phyloP scores from a whole-genome alignment of 2,797 vertebrate species.

The Spizella passerina region DNA sequence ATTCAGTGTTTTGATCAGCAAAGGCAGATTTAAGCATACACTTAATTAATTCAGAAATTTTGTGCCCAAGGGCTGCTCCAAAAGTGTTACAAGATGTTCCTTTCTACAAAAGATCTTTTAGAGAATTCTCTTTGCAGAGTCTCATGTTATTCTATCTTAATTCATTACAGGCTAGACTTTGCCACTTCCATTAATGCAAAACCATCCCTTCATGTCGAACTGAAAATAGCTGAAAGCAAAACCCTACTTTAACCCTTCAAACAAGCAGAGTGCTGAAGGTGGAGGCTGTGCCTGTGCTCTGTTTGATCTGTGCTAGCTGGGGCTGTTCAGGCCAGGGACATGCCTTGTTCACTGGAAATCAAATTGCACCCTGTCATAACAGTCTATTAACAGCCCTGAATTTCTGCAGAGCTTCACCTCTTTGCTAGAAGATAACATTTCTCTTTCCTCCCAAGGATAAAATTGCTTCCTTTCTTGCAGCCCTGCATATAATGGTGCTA shows the following conservation, averaged over 20 bases:
- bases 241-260: slow-evolving; percentile 1
- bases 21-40: background rate
- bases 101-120: background rate
- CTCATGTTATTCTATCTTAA: background rate
- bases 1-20: background rate
- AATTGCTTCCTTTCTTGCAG: slow-evolving; percentile 60
- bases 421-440: slow-evolving; percentile 55
- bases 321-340: background rate
- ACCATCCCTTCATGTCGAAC: background rate
- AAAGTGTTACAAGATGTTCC: background rate
- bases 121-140: background rate
- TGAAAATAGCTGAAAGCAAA: slow-evolving; percentile 9
- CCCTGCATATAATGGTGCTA: background rate
- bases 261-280: background rate
- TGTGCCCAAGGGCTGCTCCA: background rate
- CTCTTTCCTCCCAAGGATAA: slow-evolving; percentile 61
- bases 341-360: background rate
- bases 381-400: slow-evolving; percentile 42
- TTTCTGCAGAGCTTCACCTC: slow-evolving; percentile 45
- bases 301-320: background rate
- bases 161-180: background rate
- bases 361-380: slow-evolving; percentile 33
- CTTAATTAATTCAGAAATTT: background rate
- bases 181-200: background rate
- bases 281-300: background rate